phyloP scores from a whole-genome alignment of 2,797 vertebrate species.

The Spondyliosoma cantharus region DNA sequence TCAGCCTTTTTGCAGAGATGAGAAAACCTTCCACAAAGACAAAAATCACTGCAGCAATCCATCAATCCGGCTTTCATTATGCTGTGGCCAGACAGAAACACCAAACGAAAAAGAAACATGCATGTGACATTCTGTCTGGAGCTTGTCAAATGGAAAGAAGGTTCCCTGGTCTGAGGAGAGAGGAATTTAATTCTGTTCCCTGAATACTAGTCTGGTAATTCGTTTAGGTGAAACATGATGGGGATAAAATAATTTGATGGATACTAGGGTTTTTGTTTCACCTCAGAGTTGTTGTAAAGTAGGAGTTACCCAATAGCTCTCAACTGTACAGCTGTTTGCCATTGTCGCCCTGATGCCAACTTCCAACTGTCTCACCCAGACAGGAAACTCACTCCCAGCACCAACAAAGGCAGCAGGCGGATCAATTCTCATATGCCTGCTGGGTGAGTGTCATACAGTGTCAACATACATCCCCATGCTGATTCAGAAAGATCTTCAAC shows the following conservation, averaged over 20 bases:
- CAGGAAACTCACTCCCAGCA: too few species aligned
- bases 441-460: too few species aligned
- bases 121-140: conserved; percentile 37
- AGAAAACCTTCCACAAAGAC: conserved; percentile 48
- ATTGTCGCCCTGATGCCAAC: too few species aligned
- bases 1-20: conserved; percentile 36
- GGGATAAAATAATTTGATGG: not conserved
- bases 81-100: conserved; percentile 33
- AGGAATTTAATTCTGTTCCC: conserved; percentile 4
- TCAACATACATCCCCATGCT: too few species aligned
- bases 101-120: not conserved
- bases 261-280: too few species aligned
- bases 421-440: too few species aligned
- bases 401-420: too few species aligned
- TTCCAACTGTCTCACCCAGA: too few species aligned
- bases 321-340: too few species aligned
- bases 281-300: not conserved
- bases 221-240: not conserved
- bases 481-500: too few species aligned
- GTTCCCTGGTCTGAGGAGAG: conserved; percentile 17
- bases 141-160: conserved; percentile 20
- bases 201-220: conserved; percentile 9
- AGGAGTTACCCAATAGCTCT: too few species aligned
- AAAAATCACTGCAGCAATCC: conserved; percentile 51
- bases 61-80: conserved; percentile 55